phyloP scores from a whole-genome alignment of 2,113 vertebrate species.

The Pteropus alecto region DNA sequence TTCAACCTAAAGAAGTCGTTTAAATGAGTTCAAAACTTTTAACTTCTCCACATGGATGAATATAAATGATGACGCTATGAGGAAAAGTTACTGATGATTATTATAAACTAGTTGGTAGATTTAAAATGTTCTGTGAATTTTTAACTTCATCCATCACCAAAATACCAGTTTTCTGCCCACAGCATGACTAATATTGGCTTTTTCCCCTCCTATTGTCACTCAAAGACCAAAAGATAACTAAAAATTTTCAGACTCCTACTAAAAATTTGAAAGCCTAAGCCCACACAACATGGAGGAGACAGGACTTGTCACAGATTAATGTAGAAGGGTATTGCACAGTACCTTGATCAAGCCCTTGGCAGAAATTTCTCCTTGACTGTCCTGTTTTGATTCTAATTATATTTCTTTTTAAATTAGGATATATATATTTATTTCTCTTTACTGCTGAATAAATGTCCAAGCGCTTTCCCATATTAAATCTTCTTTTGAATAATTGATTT shows the following conservation, averaged over 20 bases:
- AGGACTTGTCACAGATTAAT: not conserved
- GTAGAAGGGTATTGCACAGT: not conserved
- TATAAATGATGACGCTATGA: not conserved
- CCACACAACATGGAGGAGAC: not conserved
- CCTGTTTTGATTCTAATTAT: not conserved
- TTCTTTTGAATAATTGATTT: slow-evolving; percentile 69
- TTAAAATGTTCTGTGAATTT: slow-evolving; percentile 1
- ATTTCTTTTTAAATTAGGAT: not conserved
- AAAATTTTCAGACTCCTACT: not conserved
- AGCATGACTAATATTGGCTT: not conserved
- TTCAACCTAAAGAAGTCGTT: not conserved
- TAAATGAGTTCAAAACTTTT: slow-evolving; percentile 3
- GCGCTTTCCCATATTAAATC: slow-evolving; percentile 58
- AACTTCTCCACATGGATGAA: not conserved
- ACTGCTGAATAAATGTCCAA: slow-evolving; percentile 35
- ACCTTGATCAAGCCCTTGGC: not conserved
- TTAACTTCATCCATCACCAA: slow-evolving; percentile 6
- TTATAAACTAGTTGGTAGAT: not conserved
- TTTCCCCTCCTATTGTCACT: not conserved
- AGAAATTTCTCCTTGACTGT: slow-evolving; percentile 25
- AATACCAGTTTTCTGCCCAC: not conserved
- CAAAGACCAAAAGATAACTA: not conserved
- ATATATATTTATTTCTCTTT: slow-evolving; percentile 33
- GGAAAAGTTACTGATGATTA: not conserved
- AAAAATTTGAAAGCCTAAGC: not conserved